Conservation (phyloP, 2,797 vertebrate genomes). For the Arvicola amphibius region DNA sequence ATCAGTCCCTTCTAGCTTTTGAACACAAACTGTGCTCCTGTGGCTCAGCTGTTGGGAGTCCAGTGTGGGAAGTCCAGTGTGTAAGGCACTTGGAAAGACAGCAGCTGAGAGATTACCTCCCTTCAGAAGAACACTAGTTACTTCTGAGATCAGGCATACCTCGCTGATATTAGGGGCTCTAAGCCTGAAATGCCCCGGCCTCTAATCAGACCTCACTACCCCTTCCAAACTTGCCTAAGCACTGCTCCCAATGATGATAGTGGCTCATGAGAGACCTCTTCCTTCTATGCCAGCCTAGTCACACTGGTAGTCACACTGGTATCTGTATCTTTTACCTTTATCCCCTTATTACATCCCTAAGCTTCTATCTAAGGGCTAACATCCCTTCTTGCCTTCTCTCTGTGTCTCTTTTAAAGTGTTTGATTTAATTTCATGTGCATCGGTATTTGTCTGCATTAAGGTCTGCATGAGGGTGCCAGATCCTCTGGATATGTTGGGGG, state of each 20-base stretch:
- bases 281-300: neutral
- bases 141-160: neutral
- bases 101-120: neutral
- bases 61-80: neutral
- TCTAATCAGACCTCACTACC: neutral
- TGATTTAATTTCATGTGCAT: too few relatives aligned
- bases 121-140: neutral
- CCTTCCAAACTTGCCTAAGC: neutral
- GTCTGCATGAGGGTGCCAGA: too few relatives aligned
- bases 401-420: too few relatives aligned
- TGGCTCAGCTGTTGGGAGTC: neutral
- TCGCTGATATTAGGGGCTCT: neutral
- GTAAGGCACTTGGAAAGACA: constrained; percentile 6
- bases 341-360: neutral
- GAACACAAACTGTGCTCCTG: neutral
- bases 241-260: neutral
- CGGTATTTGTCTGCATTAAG: too few relatives aligned
- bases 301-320: too few relatives aligned
- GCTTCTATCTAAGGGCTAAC: neutral
- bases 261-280: neutral
- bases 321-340: neutral
- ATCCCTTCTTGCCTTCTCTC: neutral
- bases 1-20: neutral
- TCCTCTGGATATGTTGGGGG: too few relatives aligned
- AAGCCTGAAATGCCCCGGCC: neutral